Percentiles rank a stretch among this genome's conserved stretches.
These are phyloP conservation scores for Globia sparganii DNA, from an alignment of 2,888 invertebrate genomes.

Conservation along the genomic window DNA sequence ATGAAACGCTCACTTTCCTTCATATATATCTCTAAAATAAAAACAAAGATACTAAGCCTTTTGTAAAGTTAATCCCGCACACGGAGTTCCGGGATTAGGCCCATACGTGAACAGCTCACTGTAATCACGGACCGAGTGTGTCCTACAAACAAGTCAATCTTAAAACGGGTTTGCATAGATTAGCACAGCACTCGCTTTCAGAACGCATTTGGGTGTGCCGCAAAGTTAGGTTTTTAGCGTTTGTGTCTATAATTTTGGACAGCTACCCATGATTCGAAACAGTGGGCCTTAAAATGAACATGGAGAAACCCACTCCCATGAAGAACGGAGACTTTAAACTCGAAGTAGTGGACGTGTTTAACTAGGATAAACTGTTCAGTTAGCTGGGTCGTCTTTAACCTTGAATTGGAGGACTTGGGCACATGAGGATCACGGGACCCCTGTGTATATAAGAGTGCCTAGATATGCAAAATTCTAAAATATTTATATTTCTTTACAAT, in stretches of 20 bases:
- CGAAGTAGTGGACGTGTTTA: not conserved
- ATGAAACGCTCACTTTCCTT: not conserved
- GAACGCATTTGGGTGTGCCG: slow-evolving; percentile 75
- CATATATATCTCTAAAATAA: slow-evolving; percentile 17
- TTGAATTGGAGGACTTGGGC: too few species aligned
- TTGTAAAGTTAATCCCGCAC: slow-evolving; percentile 58
- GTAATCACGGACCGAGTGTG: slow-evolving; percentile 79
- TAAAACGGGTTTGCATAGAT: slow-evolving; percentile 87
- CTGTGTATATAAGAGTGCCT: too few species aligned
- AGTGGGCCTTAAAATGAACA: not conserved
- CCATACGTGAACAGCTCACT: slow-evolving; percentile 68
- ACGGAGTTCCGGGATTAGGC: slow-evolving; percentile 73
- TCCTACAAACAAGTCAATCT: slow-evolving; percentile 87
- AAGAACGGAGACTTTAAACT: not conserved
- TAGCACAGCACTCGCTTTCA: slow-evolving; percentile 81
- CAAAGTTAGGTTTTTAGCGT: slow-evolving; percentile 48
- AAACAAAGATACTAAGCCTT: slow-evolving; percentile 41
- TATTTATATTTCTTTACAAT: too few species aligned
- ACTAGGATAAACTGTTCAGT: too few species aligned
- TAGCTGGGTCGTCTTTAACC: too few species aligned
- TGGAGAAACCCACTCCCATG: too few species aligned
- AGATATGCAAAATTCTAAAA: too few species aligned
- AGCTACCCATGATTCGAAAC: too few species aligned
- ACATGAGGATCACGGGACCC: too few species aligned
- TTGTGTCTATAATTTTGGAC: not conserved